Conservation (phyloP, 37 sponge, comb jelly and placozoan species). For the Haliclona indistincta region DNA sequence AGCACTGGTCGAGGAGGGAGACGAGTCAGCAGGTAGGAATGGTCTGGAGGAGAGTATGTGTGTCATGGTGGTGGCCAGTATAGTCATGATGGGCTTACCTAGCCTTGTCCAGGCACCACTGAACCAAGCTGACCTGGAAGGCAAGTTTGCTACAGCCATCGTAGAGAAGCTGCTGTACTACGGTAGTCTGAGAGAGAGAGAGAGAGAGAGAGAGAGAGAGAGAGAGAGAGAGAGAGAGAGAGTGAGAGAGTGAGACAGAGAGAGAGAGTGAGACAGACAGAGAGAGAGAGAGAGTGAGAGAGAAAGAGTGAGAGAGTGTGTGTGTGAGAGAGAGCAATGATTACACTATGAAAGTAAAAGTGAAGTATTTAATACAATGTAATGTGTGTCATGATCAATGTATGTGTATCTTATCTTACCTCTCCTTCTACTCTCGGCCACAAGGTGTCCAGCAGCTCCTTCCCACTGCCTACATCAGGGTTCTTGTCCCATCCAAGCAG, state of each 20-base stretch:
- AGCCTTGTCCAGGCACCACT: constrained; percentile 94
- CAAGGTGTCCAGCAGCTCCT: constrained; percentile 74
- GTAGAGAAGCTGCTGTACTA: constrained; percentile 61
- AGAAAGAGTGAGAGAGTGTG: too few species aligned
- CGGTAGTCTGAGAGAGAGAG: constrained; percentile 37
- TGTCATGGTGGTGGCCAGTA: neutral
- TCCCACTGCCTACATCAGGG: constrained; percentile 56
- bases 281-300: too few species aligned
- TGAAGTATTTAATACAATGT: too few species aligned
- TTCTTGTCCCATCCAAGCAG: constrained; percentile 89
- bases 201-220: neutral
- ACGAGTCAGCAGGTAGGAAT: constrained; percentile 9
- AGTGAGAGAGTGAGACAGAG: neutral
- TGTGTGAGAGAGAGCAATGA: too few species aligned
- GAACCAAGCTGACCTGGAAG: constrained; percentile 86
- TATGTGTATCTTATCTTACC: neutral
- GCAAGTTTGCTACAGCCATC: constrained; percentile 82
- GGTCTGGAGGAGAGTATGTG: neutral
- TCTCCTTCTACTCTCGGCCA: constrained; percentile 55
- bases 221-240: too few species aligned
- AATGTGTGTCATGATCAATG: too few species aligned
- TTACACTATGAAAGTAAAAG: too few species aligned
- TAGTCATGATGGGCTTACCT: constrained; percentile 36
- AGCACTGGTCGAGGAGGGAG: constrained; percentile 22
- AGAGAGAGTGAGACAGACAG: neutral